Conservation (phyloP, 2,797 vertebrate genomes). For the Orestias chungarensis region DNA sequence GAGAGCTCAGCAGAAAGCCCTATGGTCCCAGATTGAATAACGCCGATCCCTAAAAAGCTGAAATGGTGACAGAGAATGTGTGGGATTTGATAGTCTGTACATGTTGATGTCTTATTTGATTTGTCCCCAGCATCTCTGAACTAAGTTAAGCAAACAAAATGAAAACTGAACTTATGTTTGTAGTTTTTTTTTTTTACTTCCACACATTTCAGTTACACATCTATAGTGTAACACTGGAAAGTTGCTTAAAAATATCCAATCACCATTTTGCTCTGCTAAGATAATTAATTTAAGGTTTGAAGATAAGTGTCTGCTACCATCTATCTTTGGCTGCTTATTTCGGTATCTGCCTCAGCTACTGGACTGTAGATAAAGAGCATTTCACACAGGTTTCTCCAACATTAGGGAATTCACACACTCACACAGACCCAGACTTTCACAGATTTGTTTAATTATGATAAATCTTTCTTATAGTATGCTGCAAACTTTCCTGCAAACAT, state of each 20-base stretch:
- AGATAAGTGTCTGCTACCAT: constrained; percentile 64
- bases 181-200: constrained; percentile 23
- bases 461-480: constrained; percentile 50
- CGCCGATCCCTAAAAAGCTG: constrained; percentile 55
- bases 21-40: constrained; percentile 64
- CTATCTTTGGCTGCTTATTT: constrained; percentile 47
- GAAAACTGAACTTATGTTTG: constrained; percentile 32
- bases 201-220: constrained; percentile 6
- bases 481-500: constrained; percentile 41
- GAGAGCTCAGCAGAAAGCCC: constrained; percentile 45
- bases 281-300: constrained; percentile 59
- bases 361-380: constrained; percentile 52
- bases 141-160: constrained; percentile 21
- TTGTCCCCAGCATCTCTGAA: constrained; percentile 18
- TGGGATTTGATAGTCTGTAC: constrained; percentile 50
- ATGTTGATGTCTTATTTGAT: constrained; percentile 56
- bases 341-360: constrained; percentile 40
- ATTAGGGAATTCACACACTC: constrained; percentile 29
- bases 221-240: neutral
- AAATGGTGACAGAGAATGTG: constrained; percentile 61
- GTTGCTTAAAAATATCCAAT: constrained; percentile 22
- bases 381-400: constrained; percentile 32
- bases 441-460: constrained; percentile 60
- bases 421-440: constrained; percentile 1
- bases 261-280: constrained; percentile 22